Evolutionary conservation across 1,140 invertebrate genomes (phyloP).

Genomic region (Leptinotarsa lineolata): DNA sequence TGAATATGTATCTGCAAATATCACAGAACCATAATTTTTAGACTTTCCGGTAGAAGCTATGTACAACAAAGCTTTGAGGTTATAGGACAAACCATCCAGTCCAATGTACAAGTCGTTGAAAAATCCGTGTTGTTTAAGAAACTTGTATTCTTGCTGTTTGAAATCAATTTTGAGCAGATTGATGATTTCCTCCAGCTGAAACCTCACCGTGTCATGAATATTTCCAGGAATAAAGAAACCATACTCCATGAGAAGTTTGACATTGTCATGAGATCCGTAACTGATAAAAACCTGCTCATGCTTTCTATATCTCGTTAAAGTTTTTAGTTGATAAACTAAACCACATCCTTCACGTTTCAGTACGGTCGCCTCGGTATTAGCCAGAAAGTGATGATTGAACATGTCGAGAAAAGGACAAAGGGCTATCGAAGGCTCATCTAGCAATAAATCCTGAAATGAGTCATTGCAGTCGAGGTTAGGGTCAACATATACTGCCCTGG

Average conservation of each 20-base stretch:
- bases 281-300: conserved; percentile 75
- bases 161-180: conserved; percentile 49
- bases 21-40: conserved; percentile 36
- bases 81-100: conserved; percentile 56
- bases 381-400: conserved; percentile 71
- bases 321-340: conserved; percentile 61
- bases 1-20: conserved; percentile 46
- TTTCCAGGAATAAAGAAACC: conserved; percentile 72
- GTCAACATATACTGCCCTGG: conserved; percentile 68
- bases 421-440: conserved; percentile 64
- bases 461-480: conserved; percentile 43
- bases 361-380: conserved; percentile 59
- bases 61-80: conserved; percentile 56
- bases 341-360: conserved; percentile 50
- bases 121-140: conserved; percentile 59
- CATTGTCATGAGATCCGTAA: conserved; percentile 73
- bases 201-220: conserved; percentile 63
- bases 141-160: conserved; percentile 56
- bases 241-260: conserved; percentile 72
- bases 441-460: conserved; percentile 43
- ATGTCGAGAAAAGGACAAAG: conserved; percentile 80
- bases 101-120: conserved; percentile 55
- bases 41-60: conserved; percentile 43
- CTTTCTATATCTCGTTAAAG: conserved; percentile 56
- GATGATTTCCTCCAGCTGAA: conserved; percentile 59